These are phyloP conservation scores for Drosophila pullipes DNA, from an alignment of 2,888 invertebrate genomes.

Conservation along the genomic window DNA sequence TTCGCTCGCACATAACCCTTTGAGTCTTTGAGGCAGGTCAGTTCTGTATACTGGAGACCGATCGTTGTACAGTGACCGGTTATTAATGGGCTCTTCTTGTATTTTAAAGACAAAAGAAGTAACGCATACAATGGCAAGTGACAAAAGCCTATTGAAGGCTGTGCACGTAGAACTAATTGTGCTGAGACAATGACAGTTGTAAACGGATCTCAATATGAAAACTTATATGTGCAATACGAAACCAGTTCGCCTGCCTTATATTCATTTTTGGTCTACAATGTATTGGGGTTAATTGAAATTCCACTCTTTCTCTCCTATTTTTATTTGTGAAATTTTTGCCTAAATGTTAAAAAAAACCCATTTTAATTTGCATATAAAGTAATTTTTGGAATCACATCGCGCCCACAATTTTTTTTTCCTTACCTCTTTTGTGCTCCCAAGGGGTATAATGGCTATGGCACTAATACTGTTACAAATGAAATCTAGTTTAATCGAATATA, in stretches of 20 bases:
- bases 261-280: constrained; percentile 4
- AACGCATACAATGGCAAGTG: constrained; percentile 7
- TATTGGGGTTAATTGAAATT: constrained; percentile 76
- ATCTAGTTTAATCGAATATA: constrained; percentile 18
- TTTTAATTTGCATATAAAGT: constrained; percentile 65
- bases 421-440: not conserved
- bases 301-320: constrained; percentile 28
- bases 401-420: constrained; percentile 59
- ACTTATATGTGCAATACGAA: constrained; percentile 6
- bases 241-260: constrained; percentile 15
- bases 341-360: constrained; percentile 30
- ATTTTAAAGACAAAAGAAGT: constrained; percentile 27
- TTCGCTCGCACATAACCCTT: constrained; percentile 36
- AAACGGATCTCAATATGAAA: constrained; percentile 13
- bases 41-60: constrained; percentile 48
- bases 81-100: constrained; percentile 27
- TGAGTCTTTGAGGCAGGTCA: constrained; percentile 46
- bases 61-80: constrained; percentile 32
- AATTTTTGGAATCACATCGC: constrained; percentile 44
- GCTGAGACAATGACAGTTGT: constrained; percentile 15
- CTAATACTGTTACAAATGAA: constrained; percentile 20
- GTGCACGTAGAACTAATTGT: constrained; percentile 33
- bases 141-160: constrained; percentile 26
- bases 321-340: constrained; percentile 62
- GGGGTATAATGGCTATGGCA: constrained; percentile 6